These are phyloP conservation scores for Candoia aspera DNA, from an alignment of 2,113 vertebrate genomes.

Conservation along the genomic window DNA sequence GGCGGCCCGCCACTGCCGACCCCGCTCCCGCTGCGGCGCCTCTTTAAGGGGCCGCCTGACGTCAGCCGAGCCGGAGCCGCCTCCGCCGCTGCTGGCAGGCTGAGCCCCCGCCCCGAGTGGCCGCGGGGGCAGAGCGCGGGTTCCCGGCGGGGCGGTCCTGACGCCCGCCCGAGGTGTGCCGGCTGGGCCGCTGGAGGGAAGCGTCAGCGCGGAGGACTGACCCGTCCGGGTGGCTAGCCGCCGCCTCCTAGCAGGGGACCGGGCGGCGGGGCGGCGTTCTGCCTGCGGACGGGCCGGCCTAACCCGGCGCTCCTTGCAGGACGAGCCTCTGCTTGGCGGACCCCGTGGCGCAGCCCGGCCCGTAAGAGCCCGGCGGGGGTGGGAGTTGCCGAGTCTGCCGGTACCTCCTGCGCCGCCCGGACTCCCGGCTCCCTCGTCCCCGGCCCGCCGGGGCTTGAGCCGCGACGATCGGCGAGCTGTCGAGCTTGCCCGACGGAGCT, in stretches of 20 bases:
- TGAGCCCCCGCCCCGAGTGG: neutral
- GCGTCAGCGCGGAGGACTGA: neutral
- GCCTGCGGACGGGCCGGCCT: neutral
- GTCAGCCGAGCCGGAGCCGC: conserved; percentile 70
- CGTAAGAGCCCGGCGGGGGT: too few relatives aligned
- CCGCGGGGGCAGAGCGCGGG: neutral
- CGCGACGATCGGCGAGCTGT: neutral
- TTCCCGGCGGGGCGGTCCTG: neutral
- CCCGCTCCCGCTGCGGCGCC: conserved; percentile 30
- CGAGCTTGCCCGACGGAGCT: neutral
- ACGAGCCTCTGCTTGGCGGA: too few relatives aligned
- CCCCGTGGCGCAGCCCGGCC: neutral
- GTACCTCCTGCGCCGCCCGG: neutral
- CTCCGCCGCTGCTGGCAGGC: conserved; percentile 3
- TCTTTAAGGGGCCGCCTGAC: conserved; percentile 86
- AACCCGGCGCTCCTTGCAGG: neutral
- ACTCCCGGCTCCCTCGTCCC: too few relatives aligned
- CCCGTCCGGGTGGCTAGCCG: too few relatives aligned
- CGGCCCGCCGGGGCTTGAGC: too few relatives aligned
- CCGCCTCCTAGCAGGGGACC: neutral
- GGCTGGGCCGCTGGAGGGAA: neutral
- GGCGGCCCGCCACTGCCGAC: conserved; percentile 9
- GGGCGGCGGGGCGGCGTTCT: too few relatives aligned
- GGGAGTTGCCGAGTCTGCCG: too few relatives aligned
- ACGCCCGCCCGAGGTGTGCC: neutral